Conservation (phyloP, 2,797 vertebrate genomes). For the Pantherophis alleghaniensis region DNA sequence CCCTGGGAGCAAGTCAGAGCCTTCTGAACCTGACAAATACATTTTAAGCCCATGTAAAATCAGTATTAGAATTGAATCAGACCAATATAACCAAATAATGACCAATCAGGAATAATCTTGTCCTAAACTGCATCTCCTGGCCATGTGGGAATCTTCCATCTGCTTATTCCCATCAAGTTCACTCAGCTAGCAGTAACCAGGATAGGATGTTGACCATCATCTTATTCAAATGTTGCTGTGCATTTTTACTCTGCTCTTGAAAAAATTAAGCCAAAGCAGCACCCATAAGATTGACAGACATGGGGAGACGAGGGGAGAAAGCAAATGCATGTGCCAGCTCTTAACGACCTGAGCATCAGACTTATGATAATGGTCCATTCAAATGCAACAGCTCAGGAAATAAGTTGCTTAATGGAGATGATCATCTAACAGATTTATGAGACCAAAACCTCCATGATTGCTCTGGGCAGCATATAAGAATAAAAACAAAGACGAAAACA, state of each 20-base stretch:
- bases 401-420: background rate
- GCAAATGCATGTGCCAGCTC: background rate
- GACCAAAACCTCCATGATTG: background rate
- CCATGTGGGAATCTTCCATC: background rate
- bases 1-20: background rate
- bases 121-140: background rate
- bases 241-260: background rate
- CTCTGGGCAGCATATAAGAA: background rate
- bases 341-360: background rate
- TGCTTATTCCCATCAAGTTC: background rate
- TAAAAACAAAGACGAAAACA: background rate
- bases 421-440: background rate
- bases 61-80: background rate
- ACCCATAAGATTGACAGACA: background rate
- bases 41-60: background rate
- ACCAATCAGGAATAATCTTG: background rate
- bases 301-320: background rate
- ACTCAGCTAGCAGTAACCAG: background rate
- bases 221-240: background rate
- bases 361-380: background rate
- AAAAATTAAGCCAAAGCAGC: background rate
- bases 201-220: background rate
- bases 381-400: background rate
- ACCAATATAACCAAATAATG: background rate
- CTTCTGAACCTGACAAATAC: background rate